Conservation (phyloP, 2,113 vertebrate genomes). For the Motacilla tschutschensis region DNA sequence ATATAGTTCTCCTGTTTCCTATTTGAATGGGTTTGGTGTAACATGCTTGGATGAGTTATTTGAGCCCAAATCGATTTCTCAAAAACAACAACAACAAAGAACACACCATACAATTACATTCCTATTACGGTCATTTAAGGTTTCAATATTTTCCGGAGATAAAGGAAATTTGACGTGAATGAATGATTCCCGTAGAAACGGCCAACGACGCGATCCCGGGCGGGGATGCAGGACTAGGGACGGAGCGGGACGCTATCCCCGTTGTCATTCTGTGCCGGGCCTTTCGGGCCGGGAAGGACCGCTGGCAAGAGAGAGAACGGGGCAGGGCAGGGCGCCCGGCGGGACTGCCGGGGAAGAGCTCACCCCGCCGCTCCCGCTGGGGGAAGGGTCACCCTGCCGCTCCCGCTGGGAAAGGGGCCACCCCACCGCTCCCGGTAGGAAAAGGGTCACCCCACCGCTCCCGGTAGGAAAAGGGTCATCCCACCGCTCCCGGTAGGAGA, state of each 20-base stretch:
- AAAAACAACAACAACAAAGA: slow-evolving; percentile 13
- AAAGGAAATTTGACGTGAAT: slow-evolving; percentile 9
- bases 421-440: rapidly evolving
- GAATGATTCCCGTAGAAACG: not conserved
- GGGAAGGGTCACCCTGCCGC: rapidly evolving
- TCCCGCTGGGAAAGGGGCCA: rapidly evolving
- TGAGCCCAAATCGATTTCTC: slow-evolving; percentile 36
- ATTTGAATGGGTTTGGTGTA: slow-evolving; percentile 47
- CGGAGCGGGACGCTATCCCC: not conserved
- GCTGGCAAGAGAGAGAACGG: not conserved
- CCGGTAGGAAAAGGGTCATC: rapidly evolving
- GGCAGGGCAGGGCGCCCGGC: too few relatives aligned
- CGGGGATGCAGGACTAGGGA: not conserved
- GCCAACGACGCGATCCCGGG: not conserved
- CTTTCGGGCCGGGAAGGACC: not conserved
- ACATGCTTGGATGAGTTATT: slow-evolving; percentile 43
- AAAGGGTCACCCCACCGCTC: rapidly evolving
- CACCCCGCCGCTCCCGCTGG: rapidly evolving
- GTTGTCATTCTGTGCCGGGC: not conserved
- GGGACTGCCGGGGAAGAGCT: not conserved
- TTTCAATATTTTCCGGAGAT: not conserved
- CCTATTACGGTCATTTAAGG: slow-evolving; percentile 4
- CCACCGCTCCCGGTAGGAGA: not conserved
- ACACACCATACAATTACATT: not conserved
- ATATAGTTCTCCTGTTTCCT: slow-evolving; percentile 56